These are phyloP conservation scores for Trichosurus vulpecula DNA, from an alignment of 2,797 vertebrate genomes.

Conservation along the genomic window DNA sequence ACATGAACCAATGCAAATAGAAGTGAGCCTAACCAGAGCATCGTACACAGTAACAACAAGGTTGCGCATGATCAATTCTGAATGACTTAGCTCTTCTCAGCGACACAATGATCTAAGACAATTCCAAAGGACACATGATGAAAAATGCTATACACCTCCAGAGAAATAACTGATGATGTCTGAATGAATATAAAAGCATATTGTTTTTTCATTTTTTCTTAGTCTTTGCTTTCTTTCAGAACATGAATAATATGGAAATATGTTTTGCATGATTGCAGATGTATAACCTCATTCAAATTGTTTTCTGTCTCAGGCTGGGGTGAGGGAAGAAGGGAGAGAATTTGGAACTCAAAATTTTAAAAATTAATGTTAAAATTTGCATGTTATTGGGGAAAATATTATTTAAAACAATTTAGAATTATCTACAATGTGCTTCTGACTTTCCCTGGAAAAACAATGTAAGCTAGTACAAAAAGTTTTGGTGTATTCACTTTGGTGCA, in stretches of 20 bases:
- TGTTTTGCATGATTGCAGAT: background rate
- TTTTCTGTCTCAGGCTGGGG: background rate
- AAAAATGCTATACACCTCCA: background rate
- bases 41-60: background rate
- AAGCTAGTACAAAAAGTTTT: background rate
- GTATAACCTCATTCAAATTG: background rate
- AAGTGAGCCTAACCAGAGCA: background rate
- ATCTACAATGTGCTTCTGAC: background rate
- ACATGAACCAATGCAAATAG: background rate
- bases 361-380: background rate
- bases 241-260: background rate
- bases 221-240: background rate
- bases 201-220: background rate
- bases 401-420: background rate
- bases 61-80: background rate
- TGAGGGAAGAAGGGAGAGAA: background rate
- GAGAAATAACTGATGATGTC: background rate
- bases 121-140: background rate
- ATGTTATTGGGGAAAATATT: background rate
- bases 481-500: background rate
- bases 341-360: background rate
- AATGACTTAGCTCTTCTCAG: background rate
- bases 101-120: background rate
- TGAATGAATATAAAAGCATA: background rate
- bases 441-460: background rate